These are phyloP conservation scores for Manacus vitellinus DNA, from an alignment of 2,113 vertebrate genomes.

Conservation along the genomic window DNA sequence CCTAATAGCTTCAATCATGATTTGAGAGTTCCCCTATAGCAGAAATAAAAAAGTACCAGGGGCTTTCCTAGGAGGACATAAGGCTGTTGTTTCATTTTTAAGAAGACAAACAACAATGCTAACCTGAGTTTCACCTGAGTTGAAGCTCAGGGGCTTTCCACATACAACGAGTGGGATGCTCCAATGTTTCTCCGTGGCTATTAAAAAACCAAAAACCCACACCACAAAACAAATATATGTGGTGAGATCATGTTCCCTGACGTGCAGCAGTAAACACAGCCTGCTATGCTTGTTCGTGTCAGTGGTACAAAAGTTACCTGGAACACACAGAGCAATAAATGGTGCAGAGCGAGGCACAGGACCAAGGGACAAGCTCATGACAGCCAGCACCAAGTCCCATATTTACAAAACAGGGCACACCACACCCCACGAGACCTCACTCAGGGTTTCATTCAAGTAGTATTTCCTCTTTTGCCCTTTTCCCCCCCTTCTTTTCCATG, in stretches of 20 bases:
- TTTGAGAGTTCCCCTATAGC: neutral
- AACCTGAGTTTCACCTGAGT: accelerated
- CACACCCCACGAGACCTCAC: neutral
- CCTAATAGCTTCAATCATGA: accelerated
- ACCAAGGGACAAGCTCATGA: neutral
- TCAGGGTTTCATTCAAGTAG: neutral
- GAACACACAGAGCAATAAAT: accelerated
- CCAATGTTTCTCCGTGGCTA: accelerated
- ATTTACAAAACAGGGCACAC: neutral
- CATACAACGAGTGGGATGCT: accelerated
- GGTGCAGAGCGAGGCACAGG: accelerated
- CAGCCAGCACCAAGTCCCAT: neutral
- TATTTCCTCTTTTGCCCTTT: neutral
- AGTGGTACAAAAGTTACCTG: accelerated
- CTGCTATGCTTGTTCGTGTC: accelerated
- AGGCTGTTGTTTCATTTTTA: neutral
- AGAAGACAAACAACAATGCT: neutral
- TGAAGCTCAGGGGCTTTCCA: neutral
- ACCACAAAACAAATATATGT: accelerated
- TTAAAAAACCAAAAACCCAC: accelerated
- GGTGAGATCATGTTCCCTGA: accelerated
- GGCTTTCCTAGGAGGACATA: neutral
- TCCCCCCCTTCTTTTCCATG: accelerated
- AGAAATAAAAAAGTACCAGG: neutral
- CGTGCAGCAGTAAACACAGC: accelerated